Percentiles rank a stretch among this genome's conserved stretches.
Evolutionary conservation across 2,113 vertebrate genomes (phyloP).

Genomic region (Blennius ocellaris): DNA sequence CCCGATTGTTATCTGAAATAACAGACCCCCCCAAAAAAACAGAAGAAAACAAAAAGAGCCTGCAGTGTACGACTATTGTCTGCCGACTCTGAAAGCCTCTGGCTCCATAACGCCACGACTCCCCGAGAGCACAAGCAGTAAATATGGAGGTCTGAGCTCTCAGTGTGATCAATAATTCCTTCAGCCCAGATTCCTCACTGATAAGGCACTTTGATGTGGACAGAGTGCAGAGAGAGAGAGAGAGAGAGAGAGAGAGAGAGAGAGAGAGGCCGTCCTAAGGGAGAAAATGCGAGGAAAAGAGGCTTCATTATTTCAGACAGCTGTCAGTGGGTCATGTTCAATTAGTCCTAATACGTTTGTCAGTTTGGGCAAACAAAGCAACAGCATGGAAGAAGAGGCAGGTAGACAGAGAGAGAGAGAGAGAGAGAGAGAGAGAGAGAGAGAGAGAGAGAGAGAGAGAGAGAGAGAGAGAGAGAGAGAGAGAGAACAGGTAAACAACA

Average conservation of each 20-base stretch:
- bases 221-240: slow-evolving; percentile 28
- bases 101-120: slow-evolving; percentile 41
- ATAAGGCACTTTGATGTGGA: slow-evolving; percentile 75
- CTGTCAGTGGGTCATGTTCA: slow-evolving; percentile 63
- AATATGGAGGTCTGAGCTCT: slow-evolving; percentile 51
- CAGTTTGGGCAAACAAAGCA: slow-evolving; percentile 60
- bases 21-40: too few relatives aligned
- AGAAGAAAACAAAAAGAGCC: neutral
- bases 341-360: slow-evolving; percentile 64
- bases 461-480: too few relatives aligned
- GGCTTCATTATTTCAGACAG: slow-evolving; percentile 75
- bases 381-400: slow-evolving; percentile 8
- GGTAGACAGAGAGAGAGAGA: neutral
- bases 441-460: neutral
- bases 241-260: neutral
- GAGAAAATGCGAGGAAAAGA: slow-evolving; percentile 65
- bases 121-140: slow-evolving; percentile 26
- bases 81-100: slow-evolving; percentile 51
- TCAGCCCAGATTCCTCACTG: slow-evolving; percentile 63
- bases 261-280: slow-evolving; percentile 44
- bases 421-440: too few relatives aligned
- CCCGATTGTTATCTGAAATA: slow-evolving; percentile 25
- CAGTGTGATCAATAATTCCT: slow-evolving; percentile 74
- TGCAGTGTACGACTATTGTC: neutral
- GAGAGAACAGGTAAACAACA: neutral